A percentile compares a stretch with the other conserved stretches of the same genome.
phyloP scores from a whole-genome alignment of 2,797 vertebrate genomes.

The Agapornis canus region DNA sequence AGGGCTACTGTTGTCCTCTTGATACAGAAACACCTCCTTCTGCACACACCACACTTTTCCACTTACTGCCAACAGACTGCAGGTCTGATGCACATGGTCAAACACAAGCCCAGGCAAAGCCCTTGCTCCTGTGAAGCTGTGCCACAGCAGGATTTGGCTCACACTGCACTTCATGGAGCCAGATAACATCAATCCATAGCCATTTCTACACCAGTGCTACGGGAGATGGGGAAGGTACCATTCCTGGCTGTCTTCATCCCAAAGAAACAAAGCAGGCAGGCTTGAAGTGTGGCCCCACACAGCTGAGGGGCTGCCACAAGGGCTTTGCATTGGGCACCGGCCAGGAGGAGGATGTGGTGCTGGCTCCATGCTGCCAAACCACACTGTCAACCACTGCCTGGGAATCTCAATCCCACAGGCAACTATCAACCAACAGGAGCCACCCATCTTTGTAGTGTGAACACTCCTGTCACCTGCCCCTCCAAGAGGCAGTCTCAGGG shows the following conservation, averaged over 20 bases:
- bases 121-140: background rate
- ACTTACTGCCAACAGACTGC: background rate
- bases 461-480: background rate
- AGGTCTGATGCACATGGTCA: background rate
- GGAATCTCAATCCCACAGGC: background rate
- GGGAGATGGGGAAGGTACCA: too few relatives aligned
- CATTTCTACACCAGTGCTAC: rapidly evolving
- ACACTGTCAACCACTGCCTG: conserved; percentile 46
- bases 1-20: background rate
- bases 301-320: background rate
- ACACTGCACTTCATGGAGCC: background rate
- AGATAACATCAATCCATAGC: background rate
- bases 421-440: background rate
- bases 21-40: background rate
- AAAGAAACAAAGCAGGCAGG: background rate
- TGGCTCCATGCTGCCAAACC: conserved; percentile 21
- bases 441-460: background rate
- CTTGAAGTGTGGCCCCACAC: background rate
- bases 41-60: background rate
- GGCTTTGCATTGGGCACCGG: background rate
- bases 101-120: background rate
- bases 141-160: background rate
- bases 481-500: background rate
- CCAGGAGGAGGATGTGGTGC: background rate
- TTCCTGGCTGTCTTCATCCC: background rate